These are phyloP conservation scores for Synanthedon andrenaeformis DNA, from an alignment of 2,888 invertebrate genomes.

Conservation along the genomic window DNA sequence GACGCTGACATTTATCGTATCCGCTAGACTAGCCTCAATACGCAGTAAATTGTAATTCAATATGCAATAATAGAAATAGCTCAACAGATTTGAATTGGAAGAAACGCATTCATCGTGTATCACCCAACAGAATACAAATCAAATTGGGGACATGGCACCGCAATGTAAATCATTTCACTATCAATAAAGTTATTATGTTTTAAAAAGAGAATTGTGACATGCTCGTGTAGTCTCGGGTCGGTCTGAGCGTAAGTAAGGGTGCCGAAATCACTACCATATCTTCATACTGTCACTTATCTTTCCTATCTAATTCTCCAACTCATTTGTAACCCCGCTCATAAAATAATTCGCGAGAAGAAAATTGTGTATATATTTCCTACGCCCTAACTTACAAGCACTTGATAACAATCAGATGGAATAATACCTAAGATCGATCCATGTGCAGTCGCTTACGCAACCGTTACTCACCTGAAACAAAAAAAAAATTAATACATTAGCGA, in stretches of 20 bases:
- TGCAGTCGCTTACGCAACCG: slow-evolving; percentile 23
- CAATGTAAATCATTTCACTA: not conserved
- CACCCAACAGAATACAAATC: not conserved
- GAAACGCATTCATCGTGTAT: not conserved
- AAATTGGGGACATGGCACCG: not conserved
- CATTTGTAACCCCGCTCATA: too few species aligned
- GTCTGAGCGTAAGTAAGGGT: too few species aligned
- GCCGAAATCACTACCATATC: too few species aligned
- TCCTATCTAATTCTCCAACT: too few species aligned
- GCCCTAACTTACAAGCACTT: not conserved
- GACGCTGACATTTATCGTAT: slow-evolving; percentile 5
- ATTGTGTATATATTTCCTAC: too few species aligned
- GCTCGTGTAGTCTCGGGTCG: too few species aligned
- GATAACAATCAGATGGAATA: slow-evolving; percentile 12
- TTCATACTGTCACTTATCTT: too few species aligned
- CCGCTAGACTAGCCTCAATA: slow-evolving; percentile 1
- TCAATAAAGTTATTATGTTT: too few species aligned
- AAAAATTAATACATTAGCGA: slow-evolving; percentile 16
- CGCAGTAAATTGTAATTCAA: not conserved
- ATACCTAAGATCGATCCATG: slow-evolving; percentile 21
- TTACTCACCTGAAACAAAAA: slow-evolving; percentile 41
- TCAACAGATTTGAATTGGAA: too few species aligned
- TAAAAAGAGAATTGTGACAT: too few species aligned
- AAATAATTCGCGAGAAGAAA: too few species aligned
- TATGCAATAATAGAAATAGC: not conserved